These are phyloP conservation scores for Drosophila lini DNA, from an alignment of 1,140 invertebrate genomes.

Conservation along the genomic window DNA sequence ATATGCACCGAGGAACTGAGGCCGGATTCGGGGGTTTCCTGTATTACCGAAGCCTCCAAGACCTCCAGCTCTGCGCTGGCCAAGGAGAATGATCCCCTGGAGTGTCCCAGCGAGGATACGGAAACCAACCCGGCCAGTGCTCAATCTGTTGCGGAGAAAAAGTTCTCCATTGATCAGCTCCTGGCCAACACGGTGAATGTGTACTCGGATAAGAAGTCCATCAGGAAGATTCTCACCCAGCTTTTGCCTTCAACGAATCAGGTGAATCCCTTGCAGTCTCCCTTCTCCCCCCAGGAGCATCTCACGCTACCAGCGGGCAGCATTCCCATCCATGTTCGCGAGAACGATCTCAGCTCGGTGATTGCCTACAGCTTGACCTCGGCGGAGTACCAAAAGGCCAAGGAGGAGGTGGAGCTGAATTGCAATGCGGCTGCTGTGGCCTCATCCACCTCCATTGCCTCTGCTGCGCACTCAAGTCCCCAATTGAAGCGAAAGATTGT, in stretches of 20 bases:
- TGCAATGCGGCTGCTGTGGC: constrained; percentile 9
- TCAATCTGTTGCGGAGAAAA: constrained; percentile 52
- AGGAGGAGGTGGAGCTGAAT: constrained; percentile 34
- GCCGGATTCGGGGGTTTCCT: constrained; percentile 30
- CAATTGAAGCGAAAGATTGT: constrained; percentile 60
- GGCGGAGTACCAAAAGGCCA: constrained; percentile 88
- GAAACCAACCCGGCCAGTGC: constrained; percentile 6
- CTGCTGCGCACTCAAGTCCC: constrained; percentile 60
- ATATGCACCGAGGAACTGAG: constrained; percentile 81
- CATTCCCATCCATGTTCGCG: constrained; percentile 92
- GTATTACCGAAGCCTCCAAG: background rate
- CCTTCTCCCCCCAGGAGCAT: constrained; percentile 88
- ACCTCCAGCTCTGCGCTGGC: background rate
- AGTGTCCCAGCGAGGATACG: constrained; percentile 39
- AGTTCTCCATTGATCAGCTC: constrained; percentile 63
- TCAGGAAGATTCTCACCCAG: constrained; percentile 89
- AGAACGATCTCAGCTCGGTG: constrained; percentile 94
- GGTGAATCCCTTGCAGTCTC: constrained; percentile 85
- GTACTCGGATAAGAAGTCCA: constrained; percentile 87
- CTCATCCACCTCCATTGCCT: background rate
- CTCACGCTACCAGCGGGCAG: constrained; percentile 86
- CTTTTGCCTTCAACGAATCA: constrained; percentile 86
- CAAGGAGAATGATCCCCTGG: constrained; percentile 10
- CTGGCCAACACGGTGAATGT: constrained; percentile 57
- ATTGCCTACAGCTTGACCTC: constrained; percentile 93